Conservation (phyloP, 1,140 invertebrate species). For the Colletes gigas region DNA sequence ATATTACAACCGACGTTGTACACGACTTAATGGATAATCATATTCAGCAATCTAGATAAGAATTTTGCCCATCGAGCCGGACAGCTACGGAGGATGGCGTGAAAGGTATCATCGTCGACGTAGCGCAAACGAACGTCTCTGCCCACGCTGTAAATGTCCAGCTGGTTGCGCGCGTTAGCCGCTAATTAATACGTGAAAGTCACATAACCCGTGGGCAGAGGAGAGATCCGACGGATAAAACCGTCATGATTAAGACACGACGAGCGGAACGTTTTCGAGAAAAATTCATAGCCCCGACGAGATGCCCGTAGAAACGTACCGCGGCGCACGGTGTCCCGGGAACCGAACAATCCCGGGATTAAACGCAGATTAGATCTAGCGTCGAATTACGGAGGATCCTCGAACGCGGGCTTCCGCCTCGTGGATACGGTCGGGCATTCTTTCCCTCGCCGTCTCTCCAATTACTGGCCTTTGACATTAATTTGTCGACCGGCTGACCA, state of each 20-base stretch:
- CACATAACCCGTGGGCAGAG: slow-evolving; percentile 61
- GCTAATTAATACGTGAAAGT: slow-evolving; percentile 74
- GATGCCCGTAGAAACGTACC: background rate
- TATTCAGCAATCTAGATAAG: too few relatives aligned
- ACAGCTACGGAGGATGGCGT: too few relatives aligned
- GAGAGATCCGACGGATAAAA: slow-evolving; percentile 57
- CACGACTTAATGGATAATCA: too few relatives aligned
- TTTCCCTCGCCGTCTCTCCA: slow-evolving; percentile 45
- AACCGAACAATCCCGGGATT: slow-evolving; percentile 5
- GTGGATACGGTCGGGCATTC: slow-evolving; percentile 25
- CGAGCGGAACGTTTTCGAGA: slow-evolving; percentile 21
- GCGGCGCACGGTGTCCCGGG: background rate
- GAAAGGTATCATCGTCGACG: slow-evolving; percentile 7
- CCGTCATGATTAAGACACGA: slow-evolving; percentile 59
- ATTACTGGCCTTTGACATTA: slow-evolving; percentile 68
- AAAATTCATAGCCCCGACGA: slow-evolving; percentile 3
- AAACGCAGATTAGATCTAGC: slow-evolving; percentile 52
- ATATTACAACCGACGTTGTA: too few relatives aligned
- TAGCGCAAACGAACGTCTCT: slow-evolving; percentile 16
- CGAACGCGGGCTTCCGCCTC: slow-evolving; percentile 42
- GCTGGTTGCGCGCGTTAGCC: background rate
- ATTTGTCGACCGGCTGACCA: slow-evolving; percentile 61
- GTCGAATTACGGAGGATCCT: slow-evolving; percentile 49
- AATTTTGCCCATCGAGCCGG: too few relatives aligned
- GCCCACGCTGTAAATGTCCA: slow-evolving; percentile 51